A percentile compares a stretch with the other conserved stretches of the same genome.
phyloP scores from a whole-genome alignment of 2,113 vertebrate genomes.

The Pipra filicauda region DNA sequence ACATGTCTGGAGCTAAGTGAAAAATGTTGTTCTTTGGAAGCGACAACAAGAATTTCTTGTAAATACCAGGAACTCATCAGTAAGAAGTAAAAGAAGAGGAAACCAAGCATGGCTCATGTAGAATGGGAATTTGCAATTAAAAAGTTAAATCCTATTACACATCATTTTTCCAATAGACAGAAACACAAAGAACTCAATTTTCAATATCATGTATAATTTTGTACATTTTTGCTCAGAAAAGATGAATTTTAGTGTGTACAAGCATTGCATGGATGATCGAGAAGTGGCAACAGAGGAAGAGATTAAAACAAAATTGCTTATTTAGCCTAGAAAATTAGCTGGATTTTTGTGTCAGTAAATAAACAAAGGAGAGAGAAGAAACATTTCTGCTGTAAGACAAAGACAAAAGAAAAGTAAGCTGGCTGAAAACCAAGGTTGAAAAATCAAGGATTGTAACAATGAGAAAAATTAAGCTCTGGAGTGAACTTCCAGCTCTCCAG shows the following conservation, averaged over 20 bases:
- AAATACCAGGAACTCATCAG: background rate
- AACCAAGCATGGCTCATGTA: background rate
- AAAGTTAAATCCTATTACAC: background rate
- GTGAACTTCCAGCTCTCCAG: background rate
- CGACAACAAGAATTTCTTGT: background rate
- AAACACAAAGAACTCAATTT: background rate
- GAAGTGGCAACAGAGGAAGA: background rate
- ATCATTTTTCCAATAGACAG: background rate
- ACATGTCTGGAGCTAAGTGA: fast-evolving
- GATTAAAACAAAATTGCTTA: background rate
- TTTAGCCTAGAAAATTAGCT: background rate
- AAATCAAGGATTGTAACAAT: background rate
- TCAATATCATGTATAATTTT: background rate
- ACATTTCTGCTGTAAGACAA: background rate
- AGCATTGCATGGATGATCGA: background rate
- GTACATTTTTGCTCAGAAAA: background rate
- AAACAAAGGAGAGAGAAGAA: background rate
- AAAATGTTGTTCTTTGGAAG: background rate
- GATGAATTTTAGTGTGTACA: background rate
- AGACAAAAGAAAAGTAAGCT: background rate
- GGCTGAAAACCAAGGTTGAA: background rate
- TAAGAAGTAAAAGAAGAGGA: background rate
- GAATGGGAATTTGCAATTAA: background rate
- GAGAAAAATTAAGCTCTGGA: background rate
- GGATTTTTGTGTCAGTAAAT: background rate